phyloP scores from a whole-genome alignment of 2,113 vertebrate species.

The Rhombomys opimus region DNA sequence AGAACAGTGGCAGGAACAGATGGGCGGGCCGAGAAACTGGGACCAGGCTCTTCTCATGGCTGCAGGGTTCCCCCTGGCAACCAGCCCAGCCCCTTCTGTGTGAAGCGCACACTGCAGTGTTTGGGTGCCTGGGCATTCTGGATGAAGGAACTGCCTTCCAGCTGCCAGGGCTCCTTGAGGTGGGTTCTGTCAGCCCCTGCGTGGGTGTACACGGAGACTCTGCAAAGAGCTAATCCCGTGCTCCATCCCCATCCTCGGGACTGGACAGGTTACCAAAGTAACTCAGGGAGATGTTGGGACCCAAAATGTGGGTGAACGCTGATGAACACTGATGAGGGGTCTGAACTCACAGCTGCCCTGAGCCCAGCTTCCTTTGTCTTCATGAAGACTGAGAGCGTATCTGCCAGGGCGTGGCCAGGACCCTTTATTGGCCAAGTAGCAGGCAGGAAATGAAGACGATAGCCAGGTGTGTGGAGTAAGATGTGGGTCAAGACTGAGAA shows the following conservation, averaged over 20 bases:
- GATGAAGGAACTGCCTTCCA: neutral
- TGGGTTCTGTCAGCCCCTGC: neutral
- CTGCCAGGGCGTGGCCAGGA: neutral
- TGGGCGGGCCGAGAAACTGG: neutral
- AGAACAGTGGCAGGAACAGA: neutral
- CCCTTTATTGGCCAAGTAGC: neutral
- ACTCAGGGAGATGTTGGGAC: neutral
- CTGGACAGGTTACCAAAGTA: neutral
- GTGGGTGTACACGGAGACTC: neutral
- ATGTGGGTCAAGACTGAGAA: neutral
- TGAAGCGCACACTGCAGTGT: fast-evolving
- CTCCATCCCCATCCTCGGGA: neutral
- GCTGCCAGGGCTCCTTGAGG: neutral
- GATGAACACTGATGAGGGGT: neutral
- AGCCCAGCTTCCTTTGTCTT: neutral
- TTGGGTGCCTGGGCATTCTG: neutral
- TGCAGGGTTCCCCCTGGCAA: neutral
- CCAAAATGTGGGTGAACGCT: neutral
- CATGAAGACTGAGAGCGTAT: neutral
- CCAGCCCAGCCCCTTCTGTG: neutral
- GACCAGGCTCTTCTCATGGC: no score
- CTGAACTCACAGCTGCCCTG: neutral
- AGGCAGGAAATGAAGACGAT: neutral
- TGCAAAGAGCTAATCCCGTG: no score
- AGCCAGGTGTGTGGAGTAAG: neutral